phyloP scores from a whole-genome alignment of 2,888 invertebrate genomes.

The Rhopalosiphum nymphaeae region DNA sequence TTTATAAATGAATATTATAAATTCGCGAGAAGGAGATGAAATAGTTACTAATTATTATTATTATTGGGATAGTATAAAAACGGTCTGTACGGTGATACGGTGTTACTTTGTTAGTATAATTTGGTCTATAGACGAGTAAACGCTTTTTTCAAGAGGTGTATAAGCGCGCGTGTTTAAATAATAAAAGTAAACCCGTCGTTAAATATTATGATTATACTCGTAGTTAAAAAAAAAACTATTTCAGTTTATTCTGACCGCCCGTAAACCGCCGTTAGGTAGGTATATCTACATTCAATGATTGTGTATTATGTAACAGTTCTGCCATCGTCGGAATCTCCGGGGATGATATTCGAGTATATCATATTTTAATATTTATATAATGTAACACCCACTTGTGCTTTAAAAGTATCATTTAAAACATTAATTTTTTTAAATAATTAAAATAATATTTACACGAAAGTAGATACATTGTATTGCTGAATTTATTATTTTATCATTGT shows the following conservation, averaged over 20 bases:
- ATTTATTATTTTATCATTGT: background rate
- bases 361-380: background rate
- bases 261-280: background rate
- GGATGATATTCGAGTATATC: background rate
- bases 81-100: background rate
- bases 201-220: background rate
- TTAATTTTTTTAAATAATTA: background rate
- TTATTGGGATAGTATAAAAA: constrained; percentile 2
- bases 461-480: background rate
- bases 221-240: background rate
- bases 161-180: background rate
- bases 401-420: background rate
- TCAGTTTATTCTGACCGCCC: background rate
- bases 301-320: background rate
- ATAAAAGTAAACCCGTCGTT: background rate
- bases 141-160: background rate
- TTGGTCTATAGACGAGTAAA: background rate
- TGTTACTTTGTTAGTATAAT: background rate
- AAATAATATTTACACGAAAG: background rate
- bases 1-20: background rate
- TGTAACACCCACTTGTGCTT: background rate
- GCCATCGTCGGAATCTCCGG: background rate
- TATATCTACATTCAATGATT: background rate
- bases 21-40: background rate
- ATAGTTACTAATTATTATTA: background rate